These are phyloP conservation scores for Drosophila cognata DNA, from an alignment of 2,888 invertebrate genomes.

Conservation along the genomic window DNA sequence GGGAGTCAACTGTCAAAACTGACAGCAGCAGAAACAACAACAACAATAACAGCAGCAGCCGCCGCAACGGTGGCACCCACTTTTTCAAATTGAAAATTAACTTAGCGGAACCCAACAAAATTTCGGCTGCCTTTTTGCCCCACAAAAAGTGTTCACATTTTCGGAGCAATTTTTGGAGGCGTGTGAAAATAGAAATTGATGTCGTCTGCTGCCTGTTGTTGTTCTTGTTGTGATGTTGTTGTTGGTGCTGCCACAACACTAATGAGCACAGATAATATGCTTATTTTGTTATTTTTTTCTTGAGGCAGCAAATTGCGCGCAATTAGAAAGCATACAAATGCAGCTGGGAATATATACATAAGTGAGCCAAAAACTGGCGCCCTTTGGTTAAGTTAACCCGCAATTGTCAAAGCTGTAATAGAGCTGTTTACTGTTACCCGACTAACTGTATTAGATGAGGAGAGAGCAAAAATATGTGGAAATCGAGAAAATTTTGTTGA, in stretches of 20 bases:
- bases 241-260: conserved; percentile 40
- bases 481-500: background rate
- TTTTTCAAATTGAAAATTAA: conserved; percentile 80
- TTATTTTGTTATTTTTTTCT: conserved; percentile 20
- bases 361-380: conserved; percentile 42
- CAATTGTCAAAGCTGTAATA: conserved; percentile 27
- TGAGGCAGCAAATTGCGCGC: conserved; percentile 66
- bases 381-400: conserved; percentile 8
- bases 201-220: conserved; percentile 45
- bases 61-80: conserved; percentile 69
- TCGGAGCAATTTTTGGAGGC: conserved; percentile 53
- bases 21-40: conserved; percentile 66
- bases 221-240: conserved; percentile 23
- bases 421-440: conserved; percentile 51
- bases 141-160: conserved; percentile 47
- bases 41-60: conserved; percentile 26
- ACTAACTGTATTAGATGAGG: conserved; percentile 10
- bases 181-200: conserved; percentile 63
- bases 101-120: conserved; percentile 75
- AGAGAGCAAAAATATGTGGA: background rate
- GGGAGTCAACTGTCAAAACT: conserved; percentile 81
- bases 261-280: conserved; percentile 76
- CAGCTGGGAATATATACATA: conserved; percentile 37
- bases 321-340: conserved; percentile 63
- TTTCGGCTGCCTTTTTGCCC: conserved; percentile 30